These are phyloP conservation scores for Phenacoccus solenopsis DNA, from an alignment of 1,140 invertebrate species.

Conservation along the genomic window DNA sequence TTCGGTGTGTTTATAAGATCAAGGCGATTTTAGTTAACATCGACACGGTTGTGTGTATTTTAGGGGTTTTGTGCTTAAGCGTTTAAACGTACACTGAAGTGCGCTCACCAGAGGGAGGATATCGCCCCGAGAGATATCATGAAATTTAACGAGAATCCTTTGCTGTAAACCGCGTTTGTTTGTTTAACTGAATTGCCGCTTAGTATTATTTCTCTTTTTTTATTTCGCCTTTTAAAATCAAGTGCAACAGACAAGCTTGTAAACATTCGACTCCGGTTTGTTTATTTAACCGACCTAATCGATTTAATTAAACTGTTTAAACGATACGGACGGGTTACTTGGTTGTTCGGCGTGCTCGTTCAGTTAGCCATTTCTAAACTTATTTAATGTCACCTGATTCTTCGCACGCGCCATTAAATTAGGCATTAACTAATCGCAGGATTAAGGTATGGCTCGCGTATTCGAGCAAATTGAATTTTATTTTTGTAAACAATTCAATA, in stretches of 20 bases:
- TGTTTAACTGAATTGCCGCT: slow-evolving; percentile 5
- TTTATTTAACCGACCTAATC: background rate
- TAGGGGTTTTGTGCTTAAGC: slow-evolving; percentile 7
- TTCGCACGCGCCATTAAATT: background rate
- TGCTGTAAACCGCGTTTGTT: slow-evolving; percentile 10
- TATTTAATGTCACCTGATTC: background rate
- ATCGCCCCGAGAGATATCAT: slow-evolving; percentile 4
- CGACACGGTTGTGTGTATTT: background rate
- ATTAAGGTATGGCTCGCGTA: no score
- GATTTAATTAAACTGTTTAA: slow-evolving; percentile 3
- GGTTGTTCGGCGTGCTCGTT: background rate
- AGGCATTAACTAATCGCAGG: no score
- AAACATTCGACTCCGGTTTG: background rate
- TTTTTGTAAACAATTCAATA: no score
- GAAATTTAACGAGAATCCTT: slow-evolving; percentile 9
- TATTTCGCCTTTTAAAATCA: slow-evolving; percentile 6
- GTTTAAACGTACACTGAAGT: slow-evolving; percentile 15
- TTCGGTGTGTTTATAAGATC: slow-evolving; percentile 11
- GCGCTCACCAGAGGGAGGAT: slow-evolving; percentile 1
- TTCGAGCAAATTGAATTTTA: no score
- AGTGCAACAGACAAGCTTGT: slow-evolving; percentile 12
- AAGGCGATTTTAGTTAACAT: slow-evolving; percentile 15
- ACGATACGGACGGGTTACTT: background rate
- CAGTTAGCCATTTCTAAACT: background rate
- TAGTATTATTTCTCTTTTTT: background rate